Evolutionary conservation across 2,113 vertebrate genomes (phyloP).

Genomic region (Rhagologus leucostigma): DNA sequence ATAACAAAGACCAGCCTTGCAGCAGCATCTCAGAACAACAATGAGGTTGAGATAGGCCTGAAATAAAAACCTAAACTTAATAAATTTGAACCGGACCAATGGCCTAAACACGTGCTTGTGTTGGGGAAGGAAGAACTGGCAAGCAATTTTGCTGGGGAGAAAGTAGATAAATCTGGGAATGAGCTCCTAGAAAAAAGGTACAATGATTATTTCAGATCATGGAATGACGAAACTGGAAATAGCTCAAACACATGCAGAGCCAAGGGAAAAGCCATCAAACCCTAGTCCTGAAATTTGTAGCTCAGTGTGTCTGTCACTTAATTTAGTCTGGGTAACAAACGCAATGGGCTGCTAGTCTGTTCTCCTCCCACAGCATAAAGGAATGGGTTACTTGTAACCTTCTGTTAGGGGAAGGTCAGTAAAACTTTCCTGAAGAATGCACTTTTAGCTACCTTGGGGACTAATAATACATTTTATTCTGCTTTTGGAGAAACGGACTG

Average conservation of each 20-base stretch:
- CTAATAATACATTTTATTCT: background rate
- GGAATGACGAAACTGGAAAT: background rate
- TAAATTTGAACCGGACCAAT: background rate
- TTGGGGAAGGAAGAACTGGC: rapidly evolving
- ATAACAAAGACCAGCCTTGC: background rate
- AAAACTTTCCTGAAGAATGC: background rate
- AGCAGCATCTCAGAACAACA: background rate
- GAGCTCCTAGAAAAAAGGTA: background rate
- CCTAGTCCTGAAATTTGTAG: background rate
- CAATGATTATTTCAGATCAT: background rate
- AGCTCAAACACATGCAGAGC: background rate
- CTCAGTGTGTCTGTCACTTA: background rate
- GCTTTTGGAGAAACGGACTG: background rate
- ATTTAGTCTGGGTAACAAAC: background rate
- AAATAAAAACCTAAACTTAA: background rate
- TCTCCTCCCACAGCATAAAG: background rate
- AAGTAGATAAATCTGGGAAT: background rate
- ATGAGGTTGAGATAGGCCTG: background rate
- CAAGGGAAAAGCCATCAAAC: background rate
- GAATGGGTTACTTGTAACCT: background rate
- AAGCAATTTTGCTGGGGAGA: background rate
- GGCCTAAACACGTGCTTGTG: rapidly evolving
- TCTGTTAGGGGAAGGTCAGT: background rate
- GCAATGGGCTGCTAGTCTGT: background rate
- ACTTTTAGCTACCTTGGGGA: background rate